Conservation (phyloP, 2,113 vertebrate genomes). For the Patagioenas fasciata region DNA sequence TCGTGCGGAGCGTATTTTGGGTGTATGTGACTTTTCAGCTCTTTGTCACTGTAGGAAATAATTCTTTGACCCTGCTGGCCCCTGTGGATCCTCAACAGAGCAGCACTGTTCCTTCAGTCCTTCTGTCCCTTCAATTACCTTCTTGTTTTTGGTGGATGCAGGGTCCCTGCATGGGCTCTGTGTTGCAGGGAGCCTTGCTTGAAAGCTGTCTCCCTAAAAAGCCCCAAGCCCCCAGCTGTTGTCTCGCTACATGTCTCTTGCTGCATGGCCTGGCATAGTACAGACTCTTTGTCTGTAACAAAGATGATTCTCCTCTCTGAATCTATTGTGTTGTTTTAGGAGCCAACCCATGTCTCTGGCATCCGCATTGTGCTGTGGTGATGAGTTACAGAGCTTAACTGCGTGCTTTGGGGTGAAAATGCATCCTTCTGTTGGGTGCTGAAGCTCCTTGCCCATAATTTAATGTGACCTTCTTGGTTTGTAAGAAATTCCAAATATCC, state of each 20-base stretch:
- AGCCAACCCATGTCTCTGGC: background rate
- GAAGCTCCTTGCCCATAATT: background rate
- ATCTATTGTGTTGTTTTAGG: background rate
- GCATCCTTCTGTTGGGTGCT: background rate
- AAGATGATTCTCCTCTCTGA: constrained; percentile 1
- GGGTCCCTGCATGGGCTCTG: background rate
- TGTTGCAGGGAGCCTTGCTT: background rate
- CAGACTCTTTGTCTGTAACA: background rate
- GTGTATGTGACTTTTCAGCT: background rate
- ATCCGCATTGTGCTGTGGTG: rapidly evolving
- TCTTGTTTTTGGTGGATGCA: background rate
- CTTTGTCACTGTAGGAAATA: background rate
- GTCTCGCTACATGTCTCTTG: background rate
- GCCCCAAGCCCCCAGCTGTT: background rate
- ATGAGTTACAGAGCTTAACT: background rate
- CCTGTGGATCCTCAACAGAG: background rate
- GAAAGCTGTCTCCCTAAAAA: background rate
- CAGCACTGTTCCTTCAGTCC: constrained; percentile 5
- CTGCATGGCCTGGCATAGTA: background rate
- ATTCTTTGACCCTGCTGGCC: background rate
- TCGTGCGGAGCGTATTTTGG: rapidly evolving
- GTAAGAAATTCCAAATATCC: background rate
- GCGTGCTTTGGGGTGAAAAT: background rate
- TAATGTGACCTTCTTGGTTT: background rate
- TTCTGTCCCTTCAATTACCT: background rate